phyloP scores from a whole-genome alignment of 2,888 invertebrate genomes.

The Tupiocoris notatus region DNA sequence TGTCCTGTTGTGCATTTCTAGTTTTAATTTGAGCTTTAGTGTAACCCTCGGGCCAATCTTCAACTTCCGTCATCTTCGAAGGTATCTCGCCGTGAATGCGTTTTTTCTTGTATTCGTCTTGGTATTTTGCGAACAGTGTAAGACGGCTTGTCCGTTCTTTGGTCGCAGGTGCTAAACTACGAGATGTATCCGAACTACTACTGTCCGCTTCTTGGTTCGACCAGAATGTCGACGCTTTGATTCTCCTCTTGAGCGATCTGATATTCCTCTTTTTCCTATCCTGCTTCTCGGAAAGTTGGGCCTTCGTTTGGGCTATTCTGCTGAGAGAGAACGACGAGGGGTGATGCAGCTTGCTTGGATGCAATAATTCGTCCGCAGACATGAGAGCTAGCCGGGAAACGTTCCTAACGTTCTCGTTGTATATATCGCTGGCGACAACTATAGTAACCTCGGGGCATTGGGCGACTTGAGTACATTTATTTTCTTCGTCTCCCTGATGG shows the following conservation, averaged over 20 bases:
- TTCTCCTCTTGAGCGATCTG: background rate
- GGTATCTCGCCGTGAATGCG: background rate
- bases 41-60: constrained; percentile 12
- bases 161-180: background rate
- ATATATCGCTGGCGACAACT: constrained; percentile 16
- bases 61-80: background rate
- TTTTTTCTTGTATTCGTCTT: background rate
- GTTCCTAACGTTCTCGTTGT: constrained; percentile 9
- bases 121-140: background rate
- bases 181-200: constrained; percentile 19
- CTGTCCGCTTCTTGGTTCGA: constrained; percentile 3
- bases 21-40: background rate
- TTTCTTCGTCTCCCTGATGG: background rate
- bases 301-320: background rate
- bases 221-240: constrained; percentile 21
- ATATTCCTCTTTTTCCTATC: background rate
- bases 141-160: background rate
- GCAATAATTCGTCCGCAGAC: constrained; percentile 6
- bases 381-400: background rate
- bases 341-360: constrained; percentile 7
- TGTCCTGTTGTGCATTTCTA: background rate
- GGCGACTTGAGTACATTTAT: background rate
- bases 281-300: background rate
- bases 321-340: constrained; percentile 13
- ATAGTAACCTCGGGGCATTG: constrained; percentile 4